Conservation (phyloP, 2,113 vertebrate genomes). For the Myotis brandtii region DNA sequence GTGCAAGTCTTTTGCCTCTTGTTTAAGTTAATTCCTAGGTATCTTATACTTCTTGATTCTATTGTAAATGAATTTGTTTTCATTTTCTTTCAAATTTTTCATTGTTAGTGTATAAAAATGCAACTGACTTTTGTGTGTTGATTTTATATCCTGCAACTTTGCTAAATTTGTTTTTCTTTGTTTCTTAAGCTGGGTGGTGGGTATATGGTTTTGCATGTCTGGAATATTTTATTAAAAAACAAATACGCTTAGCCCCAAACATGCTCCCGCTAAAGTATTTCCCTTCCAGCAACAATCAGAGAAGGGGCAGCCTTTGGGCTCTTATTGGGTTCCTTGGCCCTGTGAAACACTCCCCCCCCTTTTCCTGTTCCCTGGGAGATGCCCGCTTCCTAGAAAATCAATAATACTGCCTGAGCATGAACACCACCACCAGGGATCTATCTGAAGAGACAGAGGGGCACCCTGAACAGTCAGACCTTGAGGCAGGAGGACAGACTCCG, state of each 20-base stretch:
- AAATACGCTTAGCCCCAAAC: neutral
- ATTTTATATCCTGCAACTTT: neutral
- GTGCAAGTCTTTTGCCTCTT: neutral
- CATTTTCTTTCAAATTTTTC: conserved; percentile 3
- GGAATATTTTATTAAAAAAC: conserved; percentile 27
- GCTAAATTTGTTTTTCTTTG: neutral
- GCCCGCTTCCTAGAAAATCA: neutral
- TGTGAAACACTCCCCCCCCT: fast-evolving
- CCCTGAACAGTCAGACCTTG: neutral
- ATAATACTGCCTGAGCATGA: neutral
- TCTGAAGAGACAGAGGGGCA: neutral
- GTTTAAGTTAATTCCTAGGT: neutral
- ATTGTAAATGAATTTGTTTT: neutral
- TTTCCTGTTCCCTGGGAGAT: neutral
- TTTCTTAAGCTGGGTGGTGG: neutral
- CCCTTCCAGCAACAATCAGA: neutral
- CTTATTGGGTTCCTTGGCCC: neutral
- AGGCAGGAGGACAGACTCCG: neutral
- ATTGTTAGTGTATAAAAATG: neutral
- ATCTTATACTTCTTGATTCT: neutral
- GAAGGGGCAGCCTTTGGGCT: neutral
- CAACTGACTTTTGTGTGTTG: neutral
- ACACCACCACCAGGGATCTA: neutral
- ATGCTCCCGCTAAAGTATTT: neutral
- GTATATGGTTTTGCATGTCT: neutral